These are phyloP conservation scores for Lineus longissimus DNA, from an alignment of 1,140 invertebrate genomes.

Conservation along the genomic window DNA sequence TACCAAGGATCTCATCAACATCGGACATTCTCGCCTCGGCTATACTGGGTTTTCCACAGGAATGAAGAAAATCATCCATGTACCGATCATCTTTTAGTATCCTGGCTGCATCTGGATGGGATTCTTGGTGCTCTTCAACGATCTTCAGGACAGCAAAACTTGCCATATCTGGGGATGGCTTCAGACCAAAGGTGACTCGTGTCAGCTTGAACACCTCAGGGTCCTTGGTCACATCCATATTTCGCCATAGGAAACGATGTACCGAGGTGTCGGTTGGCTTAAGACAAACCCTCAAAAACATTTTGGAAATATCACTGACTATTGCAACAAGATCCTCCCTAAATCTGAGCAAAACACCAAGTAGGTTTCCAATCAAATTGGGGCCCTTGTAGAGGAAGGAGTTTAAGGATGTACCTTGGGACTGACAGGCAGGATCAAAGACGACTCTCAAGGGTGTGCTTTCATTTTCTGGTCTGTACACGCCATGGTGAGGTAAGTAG, in stretches of 20 bases:
- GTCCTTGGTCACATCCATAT: too few species aligned
- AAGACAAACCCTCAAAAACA: too few species aligned
- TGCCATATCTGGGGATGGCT: slow-evolving; percentile 9
- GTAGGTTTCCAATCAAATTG: slow-evolving; percentile 1
- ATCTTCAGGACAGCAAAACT: slow-evolving; percentile 9
- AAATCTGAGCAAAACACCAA: slow-evolving; percentile 6
- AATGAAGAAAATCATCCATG: slow-evolving; percentile 10
- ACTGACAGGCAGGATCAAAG: slow-evolving; percentile 7
- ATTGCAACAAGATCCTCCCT: slow-evolving; percentile 1
- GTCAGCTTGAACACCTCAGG: not conserved
- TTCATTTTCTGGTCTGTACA: not conserved
- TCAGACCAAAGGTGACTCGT: slow-evolving; percentile 1
- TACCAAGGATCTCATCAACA: too few species aligned
- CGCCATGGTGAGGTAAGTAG: too few species aligned
- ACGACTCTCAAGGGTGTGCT: slow-evolving; percentile 6
- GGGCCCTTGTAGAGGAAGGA: not conserved
- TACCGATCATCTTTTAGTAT: slow-evolving; percentile 1
- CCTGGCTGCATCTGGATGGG: not conserved
- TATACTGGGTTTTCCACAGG: not conserved
- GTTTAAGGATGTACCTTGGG: not conserved
- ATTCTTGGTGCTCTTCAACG: too few species aligned
- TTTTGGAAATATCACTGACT: not conserved
- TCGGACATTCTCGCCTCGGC: too few species aligned
- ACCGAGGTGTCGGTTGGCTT: too few species aligned
- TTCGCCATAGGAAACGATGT: too few species aligned